These are phyloP conservation scores for Heteromyza rotundicornis DNA, from an alignment of 2,888 invertebrate species.

Conservation along the genomic window DNA sequence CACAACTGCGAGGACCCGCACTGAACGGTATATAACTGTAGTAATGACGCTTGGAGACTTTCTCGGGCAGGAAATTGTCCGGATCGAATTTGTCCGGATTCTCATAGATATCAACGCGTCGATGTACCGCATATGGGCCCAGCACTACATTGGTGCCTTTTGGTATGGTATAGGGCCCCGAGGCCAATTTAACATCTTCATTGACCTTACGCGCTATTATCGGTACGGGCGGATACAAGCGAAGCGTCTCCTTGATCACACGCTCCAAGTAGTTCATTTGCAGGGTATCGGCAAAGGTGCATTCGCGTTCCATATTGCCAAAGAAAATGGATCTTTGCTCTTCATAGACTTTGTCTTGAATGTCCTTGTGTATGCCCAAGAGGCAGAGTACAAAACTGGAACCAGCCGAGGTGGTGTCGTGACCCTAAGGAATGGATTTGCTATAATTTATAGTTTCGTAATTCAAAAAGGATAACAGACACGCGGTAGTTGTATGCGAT, in stretches of 20 bases:
- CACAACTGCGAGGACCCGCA: conserved; percentile 65
- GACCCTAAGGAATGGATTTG: conserved; percentile 64
- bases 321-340: conserved; percentile 73
- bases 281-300: conserved; percentile 74
- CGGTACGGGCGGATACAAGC: conserved; percentile 69
- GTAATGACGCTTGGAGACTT: conserved; percentile 74
- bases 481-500: not conserved
- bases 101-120: conserved; percentile 69
- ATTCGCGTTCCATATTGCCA: conserved; percentile 74
- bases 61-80: conserved; percentile 77
- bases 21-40: conserved; percentile 76
- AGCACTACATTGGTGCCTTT: conserved; percentile 73
- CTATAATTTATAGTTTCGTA: not conserved
- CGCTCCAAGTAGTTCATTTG: conserved; percentile 66
- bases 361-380: conserved; percentile 76
- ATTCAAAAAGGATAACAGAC: not conserved
- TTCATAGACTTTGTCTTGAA: conserved; percentile 74
- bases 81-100: conserved; percentile 74
- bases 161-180: conserved; percentile 69
- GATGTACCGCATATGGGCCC: conserved; percentile 70
- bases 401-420: conserved; percentile 81
- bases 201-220: conserved; percentile 63
- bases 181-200: conserved; percentile 67
- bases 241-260: conserved; percentile 69
- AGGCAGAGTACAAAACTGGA: conserved; percentile 82